phyloP scores from a whole-genome alignment of 2,888 invertebrate species.

The Ochropleura plecta region DNA sequence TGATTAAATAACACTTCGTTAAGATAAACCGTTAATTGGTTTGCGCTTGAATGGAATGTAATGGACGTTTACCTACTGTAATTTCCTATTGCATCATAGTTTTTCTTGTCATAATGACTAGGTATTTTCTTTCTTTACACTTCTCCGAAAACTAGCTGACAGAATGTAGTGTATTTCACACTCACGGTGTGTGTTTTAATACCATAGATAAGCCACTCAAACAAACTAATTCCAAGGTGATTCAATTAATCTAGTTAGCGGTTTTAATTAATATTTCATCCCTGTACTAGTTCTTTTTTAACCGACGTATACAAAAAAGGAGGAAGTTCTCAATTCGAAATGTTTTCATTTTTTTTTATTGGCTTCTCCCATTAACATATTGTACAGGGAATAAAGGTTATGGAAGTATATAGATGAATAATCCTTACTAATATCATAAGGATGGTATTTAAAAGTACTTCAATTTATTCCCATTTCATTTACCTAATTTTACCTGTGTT shows the following conservation, averaged over 20 bases:
- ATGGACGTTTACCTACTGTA: slow-evolving; percentile 26
- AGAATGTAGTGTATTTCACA: neutral
- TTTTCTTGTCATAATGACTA: neutral
- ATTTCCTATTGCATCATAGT: slow-evolving; percentile 25
- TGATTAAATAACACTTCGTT: slow-evolving; percentile 32
- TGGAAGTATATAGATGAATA: too few relatives aligned
- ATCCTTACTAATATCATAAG: too few relatives aligned
- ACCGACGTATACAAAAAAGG: too few relatives aligned
- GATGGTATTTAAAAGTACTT: too few relatives aligned
- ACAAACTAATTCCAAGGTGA: neutral
- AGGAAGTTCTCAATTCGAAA: too few relatives aligned
- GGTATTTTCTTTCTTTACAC: neutral
- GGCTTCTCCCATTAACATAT: too few relatives aligned
- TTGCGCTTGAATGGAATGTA: slow-evolving; percentile 52
- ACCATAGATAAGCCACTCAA: neutral
- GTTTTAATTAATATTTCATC: too few relatives aligned
- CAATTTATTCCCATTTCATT: too few relatives aligned
- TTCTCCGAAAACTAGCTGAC: neutral
- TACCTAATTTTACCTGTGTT: too few relatives aligned
- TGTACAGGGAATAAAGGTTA: too few relatives aligned
- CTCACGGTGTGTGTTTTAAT: neutral
- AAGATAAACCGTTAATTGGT: slow-evolving; percentile 58
- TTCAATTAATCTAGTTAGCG: neutral
- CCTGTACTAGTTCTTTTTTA: too few relatives aligned
- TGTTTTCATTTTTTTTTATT: too few relatives aligned